Percentiles rank a stretch among this genome's conserved stretches.
phyloP scores from a whole-genome alignment of 2,113 vertebrate species.

The Craseonycteris thonglongyai region DNA sequence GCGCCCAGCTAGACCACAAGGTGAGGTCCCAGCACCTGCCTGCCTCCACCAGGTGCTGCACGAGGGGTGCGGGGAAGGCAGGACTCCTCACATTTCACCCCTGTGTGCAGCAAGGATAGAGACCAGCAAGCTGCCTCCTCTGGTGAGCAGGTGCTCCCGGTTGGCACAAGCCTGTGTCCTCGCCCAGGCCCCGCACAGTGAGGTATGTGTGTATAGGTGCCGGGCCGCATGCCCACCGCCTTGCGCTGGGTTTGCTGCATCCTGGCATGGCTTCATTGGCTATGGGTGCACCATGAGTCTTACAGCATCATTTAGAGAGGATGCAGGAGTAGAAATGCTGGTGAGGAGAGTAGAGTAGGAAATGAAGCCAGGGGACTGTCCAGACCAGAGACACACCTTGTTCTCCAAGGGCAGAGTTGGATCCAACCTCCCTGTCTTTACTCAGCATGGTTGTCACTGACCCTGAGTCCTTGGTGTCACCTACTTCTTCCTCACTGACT shows the following conservation, averaged over 20 bases:
- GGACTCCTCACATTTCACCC: background rate
- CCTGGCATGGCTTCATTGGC: background rate
- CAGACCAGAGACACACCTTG: rapidly evolving
- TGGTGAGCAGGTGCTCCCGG: background rate
- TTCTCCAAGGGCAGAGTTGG: background rate
- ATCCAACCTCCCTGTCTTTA: background rate
- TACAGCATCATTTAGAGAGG: background rate
- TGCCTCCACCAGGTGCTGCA: rapidly evolving
- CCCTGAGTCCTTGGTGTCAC: background rate
- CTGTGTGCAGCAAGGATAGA: background rate
- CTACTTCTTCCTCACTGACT: background rate
- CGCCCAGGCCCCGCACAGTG: background rate
- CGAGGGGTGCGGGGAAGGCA: background rate
- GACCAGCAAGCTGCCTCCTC: background rate
- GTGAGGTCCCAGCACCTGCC: slow-evolving; percentile 5
- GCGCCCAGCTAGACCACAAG: slow-evolving; percentile 35
- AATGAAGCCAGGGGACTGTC: rapidly evolving
- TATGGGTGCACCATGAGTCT: rapidly evolving
- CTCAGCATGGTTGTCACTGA: background rate
- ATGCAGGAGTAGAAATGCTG: background rate
- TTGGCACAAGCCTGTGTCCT: background rate
- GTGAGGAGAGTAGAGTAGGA: background rate
- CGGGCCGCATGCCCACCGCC: rapidly evolving
- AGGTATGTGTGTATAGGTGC: rapidly evolving
- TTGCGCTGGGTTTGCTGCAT: background rate